Evolutionary conservation across 2,797 vertebrate genomes (phyloP).

Genomic region (Dromococcyx pavoninus): DNA sequence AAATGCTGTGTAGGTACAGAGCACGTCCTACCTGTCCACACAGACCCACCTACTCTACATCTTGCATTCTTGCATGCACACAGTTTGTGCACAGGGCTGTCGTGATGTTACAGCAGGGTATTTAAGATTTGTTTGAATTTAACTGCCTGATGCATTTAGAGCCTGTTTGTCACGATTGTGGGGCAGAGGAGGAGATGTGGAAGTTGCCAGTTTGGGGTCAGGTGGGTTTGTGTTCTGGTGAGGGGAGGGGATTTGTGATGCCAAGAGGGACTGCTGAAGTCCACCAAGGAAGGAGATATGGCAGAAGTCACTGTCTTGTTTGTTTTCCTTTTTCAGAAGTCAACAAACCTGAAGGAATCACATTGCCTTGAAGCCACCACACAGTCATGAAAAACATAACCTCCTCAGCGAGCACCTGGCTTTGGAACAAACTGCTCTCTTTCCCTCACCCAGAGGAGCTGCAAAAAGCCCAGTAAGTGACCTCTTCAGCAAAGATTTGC

Average conservation of each 20-base stretch:
- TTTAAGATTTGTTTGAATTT: not conserved
- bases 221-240: not conserved
- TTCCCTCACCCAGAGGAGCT: not conserved
- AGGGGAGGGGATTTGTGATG: not conserved
- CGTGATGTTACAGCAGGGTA: not conserved
- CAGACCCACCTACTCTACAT: rapidly evolving
- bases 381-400: not conserved
- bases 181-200: not conserved
- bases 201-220: rapidly evolving
- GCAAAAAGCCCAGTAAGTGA: not conserved
- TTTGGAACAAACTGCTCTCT: not conserved
- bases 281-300: not conserved
- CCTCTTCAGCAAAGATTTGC: not conserved
- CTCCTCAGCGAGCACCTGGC: not conserved
- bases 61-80: not conserved
- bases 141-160: not conserved
- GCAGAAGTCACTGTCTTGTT: not conserved
- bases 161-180: not conserved
- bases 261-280: not conserved
- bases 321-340: not conserved
- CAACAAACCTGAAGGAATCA: not conserved
- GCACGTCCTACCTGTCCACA: not conserved
- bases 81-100: not conserved
- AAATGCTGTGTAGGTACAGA: not conserved
- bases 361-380: not conserved